Conservation (phyloP, 1,140 invertebrate genomes). For the Aricia agestis region DNA sequence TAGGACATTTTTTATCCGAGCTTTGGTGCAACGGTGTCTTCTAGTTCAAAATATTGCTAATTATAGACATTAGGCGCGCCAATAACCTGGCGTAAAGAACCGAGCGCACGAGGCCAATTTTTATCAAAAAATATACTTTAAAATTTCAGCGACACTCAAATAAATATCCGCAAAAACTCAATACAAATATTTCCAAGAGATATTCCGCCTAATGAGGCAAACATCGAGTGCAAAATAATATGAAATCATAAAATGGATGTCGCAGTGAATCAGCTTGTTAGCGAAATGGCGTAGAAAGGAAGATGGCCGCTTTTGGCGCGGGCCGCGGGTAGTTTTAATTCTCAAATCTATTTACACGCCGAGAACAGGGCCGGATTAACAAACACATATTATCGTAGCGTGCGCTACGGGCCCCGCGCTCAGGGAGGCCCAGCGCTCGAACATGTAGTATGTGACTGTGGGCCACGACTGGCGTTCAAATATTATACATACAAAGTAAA, state of each 20-base stretch:
- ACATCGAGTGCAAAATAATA: conserved; percentile 11
- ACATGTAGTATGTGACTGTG: too few relatives aligned
- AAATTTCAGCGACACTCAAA: background rate
- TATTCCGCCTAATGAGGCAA: background rate
- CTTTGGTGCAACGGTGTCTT: too few relatives aligned
- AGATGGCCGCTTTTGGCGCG: background rate
- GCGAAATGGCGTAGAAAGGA: conserved; percentile 8
- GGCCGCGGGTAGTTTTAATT: conserved; percentile 1
- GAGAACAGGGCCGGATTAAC: background rate
- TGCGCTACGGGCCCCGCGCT: too few relatives aligned
- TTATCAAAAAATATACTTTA: background rate
- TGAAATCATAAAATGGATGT: background rate
- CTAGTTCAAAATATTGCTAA: too few relatives aligned
- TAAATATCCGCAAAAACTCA: background rate
- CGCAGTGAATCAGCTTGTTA: conserved; percentile 13
- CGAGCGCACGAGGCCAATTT: background rate
- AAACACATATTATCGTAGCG: too few relatives aligned
- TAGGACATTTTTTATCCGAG: too few relatives aligned
- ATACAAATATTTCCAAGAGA: background rate
- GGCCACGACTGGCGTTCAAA: too few relatives aligned
- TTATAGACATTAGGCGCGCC: too few relatives aligned
- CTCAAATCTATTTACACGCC: conserved; percentile 5
- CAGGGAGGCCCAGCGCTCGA: too few relatives aligned
- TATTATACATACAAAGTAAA: too few relatives aligned
- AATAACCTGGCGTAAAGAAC: background rate